Evolutionary conservation across 2,113 vertebrate genomes (phyloP), one percentile per base, ranked within the genome.

Genomic region (Limanda limanda): DNA sequence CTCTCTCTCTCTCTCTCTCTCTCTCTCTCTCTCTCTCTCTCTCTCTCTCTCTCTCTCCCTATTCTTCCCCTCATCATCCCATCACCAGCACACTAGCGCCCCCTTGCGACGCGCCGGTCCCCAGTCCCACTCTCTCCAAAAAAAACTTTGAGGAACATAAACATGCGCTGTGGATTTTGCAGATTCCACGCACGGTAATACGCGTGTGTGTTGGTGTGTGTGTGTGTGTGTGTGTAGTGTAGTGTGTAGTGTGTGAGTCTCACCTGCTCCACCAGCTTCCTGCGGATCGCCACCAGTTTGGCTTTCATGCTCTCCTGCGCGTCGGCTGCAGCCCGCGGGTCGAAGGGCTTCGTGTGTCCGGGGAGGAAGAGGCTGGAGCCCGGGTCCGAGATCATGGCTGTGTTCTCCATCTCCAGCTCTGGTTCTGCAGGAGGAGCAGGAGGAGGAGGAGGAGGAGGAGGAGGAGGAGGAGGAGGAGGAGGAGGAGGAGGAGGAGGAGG

Each of bases 181-280:
- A 21, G 52, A 47, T 52, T 62, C 12, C 23, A 1, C 21, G 21
- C 59, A 24, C 20, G 51, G 7, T 15, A 57, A n/a, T 48, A 7
- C 5, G 47, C 6, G 17, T 48, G 47, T 48, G 47, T 48, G 13
- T 14, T 25, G 25, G 45, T 47, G 45, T 47, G 45, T 47, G 12
- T 27, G 25, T 45, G 42, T 45, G 42, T 45, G 42, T 45, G 42
- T 47, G 45, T 47, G 14, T 47, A n/a, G 45, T 47, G 45, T 47
- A n/a, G 45, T 48, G 17, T 25, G 40, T 3, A n/a, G 12, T 18
- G 35, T 1, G 63, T 4, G 24, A 1, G 40, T 35, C 84, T 83
- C 59, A 97, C 96, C 95, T 96, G 95, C 58, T 95, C 96, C 68
- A 95, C 93, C 85, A 92, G 84, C 35, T 95, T 96, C 74, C 90